Conservation (phyloP, 2,888 invertebrate genomes). For the Clunio marinus region DNA sequence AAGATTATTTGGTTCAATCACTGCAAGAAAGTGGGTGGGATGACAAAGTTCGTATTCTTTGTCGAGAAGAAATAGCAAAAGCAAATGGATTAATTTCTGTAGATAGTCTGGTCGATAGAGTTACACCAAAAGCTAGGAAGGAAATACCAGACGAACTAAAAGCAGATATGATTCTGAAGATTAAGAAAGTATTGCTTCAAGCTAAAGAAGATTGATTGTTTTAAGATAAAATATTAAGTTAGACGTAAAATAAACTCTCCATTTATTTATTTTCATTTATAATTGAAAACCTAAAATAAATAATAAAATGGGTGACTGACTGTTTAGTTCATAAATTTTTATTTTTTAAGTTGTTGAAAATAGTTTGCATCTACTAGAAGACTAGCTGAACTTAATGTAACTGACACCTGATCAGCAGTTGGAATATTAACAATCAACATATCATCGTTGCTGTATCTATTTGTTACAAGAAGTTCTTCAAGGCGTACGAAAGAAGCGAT, state of each 20-base stretch:
- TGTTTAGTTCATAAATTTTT: too few relatives aligned
- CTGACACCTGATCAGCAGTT: constrained; percentile 88
- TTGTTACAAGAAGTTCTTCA: constrained; percentile 67
- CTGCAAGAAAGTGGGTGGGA: neutral
- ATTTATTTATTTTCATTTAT: too few relatives aligned
- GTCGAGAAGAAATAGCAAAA: constrained; percentile 18
- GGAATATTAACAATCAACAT: constrained; percentile 83
- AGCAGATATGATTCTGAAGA: constrained; percentile 4
- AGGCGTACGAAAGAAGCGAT: constrained; percentile 83
- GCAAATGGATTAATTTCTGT: constrained; percentile 20
- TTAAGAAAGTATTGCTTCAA: constrained; percentile 8
- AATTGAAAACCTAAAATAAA: too few relatives aligned
- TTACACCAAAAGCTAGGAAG: constrained; percentile 12
- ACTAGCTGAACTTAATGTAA: constrained; percentile 76
- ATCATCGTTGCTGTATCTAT: constrained; percentile 78
- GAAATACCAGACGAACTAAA: constrained; percentile 25
- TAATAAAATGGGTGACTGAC: too few relatives aligned
- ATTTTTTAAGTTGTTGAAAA: neutral
- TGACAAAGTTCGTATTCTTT: constrained; percentile 1
- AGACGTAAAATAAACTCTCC: constrained; percentile 41
- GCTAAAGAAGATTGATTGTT: constrained; percentile 1
- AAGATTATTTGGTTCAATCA: constrained; percentile 7
- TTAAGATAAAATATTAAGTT: neutral
- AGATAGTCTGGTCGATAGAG: constrained; percentile 5
- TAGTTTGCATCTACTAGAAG: constrained; percentile 53